Evolutionary conservation across 2,888 invertebrate species (phyloP), one percentile per base, ranked within the genome.

Genomic region (Dioctria linearis): DNA sequence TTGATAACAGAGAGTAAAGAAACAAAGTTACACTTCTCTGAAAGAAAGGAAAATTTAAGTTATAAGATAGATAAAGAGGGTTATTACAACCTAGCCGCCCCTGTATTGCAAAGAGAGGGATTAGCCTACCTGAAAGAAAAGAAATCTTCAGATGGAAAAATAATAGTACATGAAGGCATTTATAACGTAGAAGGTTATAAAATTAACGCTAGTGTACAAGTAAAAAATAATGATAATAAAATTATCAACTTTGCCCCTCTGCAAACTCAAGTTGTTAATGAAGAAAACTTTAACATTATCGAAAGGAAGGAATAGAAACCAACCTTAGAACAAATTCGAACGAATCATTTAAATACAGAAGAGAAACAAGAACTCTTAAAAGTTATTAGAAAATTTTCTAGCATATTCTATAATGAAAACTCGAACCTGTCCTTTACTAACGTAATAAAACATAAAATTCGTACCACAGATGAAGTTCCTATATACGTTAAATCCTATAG

Each of bases 151-250:
- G 61, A 61, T 61, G 37, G 61, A 13, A 61, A 61, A 11, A 39
- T 61, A 61, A 61, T 61, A 8, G 61, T 61, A 61, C 61, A 61
- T 6, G 61, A 61, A 61, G 61, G 61, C 39, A 37, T 61, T 61
- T 61, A 61, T 61, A 61, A 61, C 39, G 61, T 61, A 25, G 61
- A 61, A 25, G 39, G 39, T 61, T 61, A 61, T 39, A 61, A 61
- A 61, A 39, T 61, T 4, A 61, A 61, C 8, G 25, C 25, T 11
- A 61, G 25, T 61, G 61, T 61, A 39, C 37, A 61, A 37, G 4
- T 61, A 13, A 61, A n/a, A 54, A 4, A 54, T 11, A 11, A n/a
- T 54, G 54, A n/a, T 46, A n/a, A 54, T 54, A 46, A 46, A 46
- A 46, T 46, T 46, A 11, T 54, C 11, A 54, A n/a, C 6, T 54